Base-by-base conservation (phyloP, 2,797 vertebrate species). In the Toxotes lorentzi region DNA sequence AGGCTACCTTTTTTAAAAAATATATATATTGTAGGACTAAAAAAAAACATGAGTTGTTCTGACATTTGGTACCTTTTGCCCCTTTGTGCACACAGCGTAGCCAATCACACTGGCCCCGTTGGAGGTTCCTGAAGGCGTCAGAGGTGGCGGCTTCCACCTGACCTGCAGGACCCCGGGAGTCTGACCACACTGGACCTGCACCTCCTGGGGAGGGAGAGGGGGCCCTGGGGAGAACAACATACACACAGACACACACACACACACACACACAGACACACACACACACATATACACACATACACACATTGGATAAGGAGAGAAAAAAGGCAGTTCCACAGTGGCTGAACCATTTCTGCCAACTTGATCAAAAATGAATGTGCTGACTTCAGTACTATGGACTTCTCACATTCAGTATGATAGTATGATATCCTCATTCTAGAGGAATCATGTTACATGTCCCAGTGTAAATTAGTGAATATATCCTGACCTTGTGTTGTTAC, bases 31-130 rank as follows among this genome's bases (percentile, higher is more conserved):
- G 11, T 35, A 48, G 50, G 10, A 60, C 35, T 32, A 4, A 13
- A 59, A 6, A 13, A 6, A 48, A 13, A 65, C 10, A 17, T 4
- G 7, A 43, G 34, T 17, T 61, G 35, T 13, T 72, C 8, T 27
- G 21, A 57, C 16, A 35, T 64, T 45, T 32, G 90, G 91, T 95
- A 99, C 98, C 97, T 97, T 96, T 92, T 99, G 97, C 86, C 97
- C 97, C 87, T 97, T 97, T 57, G 96, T 97, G 62, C 97, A 99
- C 75, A 99, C 97, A 3, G 96, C 96, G 0, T 99, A 99, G 82
- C 98, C 98, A 0, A 97, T 97, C 58, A 99, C 98, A 0, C 48
- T 96, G 82, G 98, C 98, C 0, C 97, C 98, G 0, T 98, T 98
- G 73, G 98, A 99, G 24, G 97, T 96, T 74, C 98, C 98, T 1